Evolutionary conservation across 2,113 vertebrate species (phyloP), one percentile per base, ranked within the genome.

Genomic region (Silurus glanis): DNA sequence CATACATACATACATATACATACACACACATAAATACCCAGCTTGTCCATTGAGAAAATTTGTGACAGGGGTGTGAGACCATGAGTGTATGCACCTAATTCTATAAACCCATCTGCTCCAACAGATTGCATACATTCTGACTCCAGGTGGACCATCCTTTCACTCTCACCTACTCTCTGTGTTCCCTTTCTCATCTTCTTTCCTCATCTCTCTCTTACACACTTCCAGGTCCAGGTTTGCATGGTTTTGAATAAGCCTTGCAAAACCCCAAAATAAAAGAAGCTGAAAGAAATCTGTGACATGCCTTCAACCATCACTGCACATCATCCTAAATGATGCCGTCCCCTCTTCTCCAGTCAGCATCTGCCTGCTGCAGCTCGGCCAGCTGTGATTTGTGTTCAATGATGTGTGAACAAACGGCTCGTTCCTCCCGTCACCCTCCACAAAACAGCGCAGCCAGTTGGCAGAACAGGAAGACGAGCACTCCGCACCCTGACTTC

Each of bases 51-150:
- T 55, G 59, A 78, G 83, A 5, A 74, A 51, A 76, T 53, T 78
- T 80, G 53, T 71, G 19, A 67, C 28, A 78, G 28, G 4, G 7
- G 16, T 56, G 51, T 51, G 16, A 86, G 82, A 58, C 86, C 64
- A 37, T 45, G 67, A 84, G 87, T 86, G 55, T 82, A 62, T 71
- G 62, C 49, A 55, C 64, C 64, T 85, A 66, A 88, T 80, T 85
- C 56, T 79, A 56, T 59, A 58, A 14, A 85, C 58, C 69, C 71
- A 80, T 83, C 83, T 61, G 47, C 74, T 86, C 81, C 75, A 84
- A 88, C 87, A 85, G 85, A 87, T 85, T 87, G 80, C 28, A 83
- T 88, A 47, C 85, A 87, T 82, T 90, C 62, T 76, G 83, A 79
- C 85, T 87, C 59, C 80, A 85, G 64, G 79, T 84, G 87, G 69